Evolutionary conservation across 2,113 vertebrate genomes (phyloP), one percentile per base, ranked within the genome.

Genomic region (Helogale parvula): DNA sequence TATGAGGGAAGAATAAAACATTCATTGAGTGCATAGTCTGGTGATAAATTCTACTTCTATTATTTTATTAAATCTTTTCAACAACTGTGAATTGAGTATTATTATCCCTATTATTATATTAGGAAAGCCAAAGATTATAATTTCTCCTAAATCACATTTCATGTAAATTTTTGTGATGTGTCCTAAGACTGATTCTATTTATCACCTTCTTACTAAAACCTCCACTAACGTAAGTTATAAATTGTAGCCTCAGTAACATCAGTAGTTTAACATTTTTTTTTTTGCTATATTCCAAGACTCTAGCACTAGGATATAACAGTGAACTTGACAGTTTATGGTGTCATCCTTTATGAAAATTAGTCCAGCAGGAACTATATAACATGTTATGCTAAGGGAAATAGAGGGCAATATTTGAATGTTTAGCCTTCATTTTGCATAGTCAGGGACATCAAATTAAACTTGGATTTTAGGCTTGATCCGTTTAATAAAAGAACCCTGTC

Each of bases 1-100:
- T 91, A 35, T 93, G 76, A 88, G 52, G 15, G 57, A 68, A 60
- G 76, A 52, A 54, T 81, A 76, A n/a, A 79, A 38, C 25, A 57
- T 54, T 84, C 74, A 77, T 77, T 88, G 31, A 54, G 8, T 85
- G 9, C 38, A 45, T 74, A 90, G 21, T 91, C 33, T 50, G 6
- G 72, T 87, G 63, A 88, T 72, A 71, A 87, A 72, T 50, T 82
- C 23, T 60, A 80, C 2, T 12, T 85, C 6, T 83, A 15, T 88
- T 68, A 74, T 65, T 84, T 96, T 66, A 87, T 87, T 79, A 72
- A 47, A 47, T 93, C 17, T 92, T 91, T 88, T 88, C 29, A 90
- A 60, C 25, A 93, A 4, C 47, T 91, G 5, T 83, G 60, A 92
- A 54, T 71, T 80, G 19, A 66, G 7, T 71, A 52, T 84, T 71